Evolutionary conservation across 1,140 invertebrate genomes (phyloP).

Genomic region (Caerostris extrusa): DNA sequence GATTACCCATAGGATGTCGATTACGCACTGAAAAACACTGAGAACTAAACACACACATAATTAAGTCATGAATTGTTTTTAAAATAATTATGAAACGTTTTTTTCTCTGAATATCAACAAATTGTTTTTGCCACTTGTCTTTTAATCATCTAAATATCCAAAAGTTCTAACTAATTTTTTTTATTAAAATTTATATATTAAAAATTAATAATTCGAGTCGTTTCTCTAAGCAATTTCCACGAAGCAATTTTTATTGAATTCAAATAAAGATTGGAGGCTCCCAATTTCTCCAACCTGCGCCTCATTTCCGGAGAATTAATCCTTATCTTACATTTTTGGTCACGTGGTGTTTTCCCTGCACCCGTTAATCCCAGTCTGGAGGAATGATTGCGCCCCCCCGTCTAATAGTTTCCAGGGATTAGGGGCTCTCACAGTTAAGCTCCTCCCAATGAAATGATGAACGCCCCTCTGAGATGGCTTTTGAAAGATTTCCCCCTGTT

Average conservation of each 20-base stretch:
- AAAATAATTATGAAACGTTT: no score
- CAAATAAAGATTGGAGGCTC: neutral
- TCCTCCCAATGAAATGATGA: constrained; percentile 40
- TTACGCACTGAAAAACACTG: no score
- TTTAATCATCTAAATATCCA: no score
- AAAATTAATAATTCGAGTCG: no score
- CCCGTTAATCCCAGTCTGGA: neutral
- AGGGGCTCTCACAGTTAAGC: neutral
- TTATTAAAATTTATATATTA: no score
- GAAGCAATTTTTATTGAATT: neutral
- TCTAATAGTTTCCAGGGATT: constrained; percentile 41
- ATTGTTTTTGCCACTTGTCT: no score
- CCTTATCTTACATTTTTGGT: constrained; percentile 38
- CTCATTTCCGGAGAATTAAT: constrained; percentile 26
- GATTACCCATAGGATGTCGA: no score
- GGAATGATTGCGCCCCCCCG: constrained; percentile 11
- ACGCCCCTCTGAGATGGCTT: neutral
- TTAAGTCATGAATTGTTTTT: no score
- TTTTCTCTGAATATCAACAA: no score
- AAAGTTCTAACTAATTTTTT: no score
- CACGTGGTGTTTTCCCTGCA: constrained; percentile 26
- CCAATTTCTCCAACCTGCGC: neutral
- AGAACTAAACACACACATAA: no score
- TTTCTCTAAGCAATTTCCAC: no score
- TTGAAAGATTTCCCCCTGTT: neutral